phyloP scores from a whole-genome alignment of 1,140 invertebrate genomes.

The Macrotrachela quadricornifera region DNA sequence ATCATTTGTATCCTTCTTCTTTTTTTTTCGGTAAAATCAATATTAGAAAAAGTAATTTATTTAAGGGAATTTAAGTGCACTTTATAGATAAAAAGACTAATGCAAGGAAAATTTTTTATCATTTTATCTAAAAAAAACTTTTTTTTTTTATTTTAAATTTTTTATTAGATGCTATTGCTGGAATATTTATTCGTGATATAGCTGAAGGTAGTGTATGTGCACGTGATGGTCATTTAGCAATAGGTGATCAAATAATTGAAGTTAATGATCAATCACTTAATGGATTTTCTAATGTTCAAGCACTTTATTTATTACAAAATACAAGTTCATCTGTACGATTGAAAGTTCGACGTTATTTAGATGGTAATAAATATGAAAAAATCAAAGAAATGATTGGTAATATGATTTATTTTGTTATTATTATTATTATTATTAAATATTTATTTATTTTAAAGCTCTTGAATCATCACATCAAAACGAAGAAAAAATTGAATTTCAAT shows the following conservation, averaged over 20 bases:
- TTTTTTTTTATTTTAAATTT: constrained; percentile 9
- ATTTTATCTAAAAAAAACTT: too few relatives aligned
- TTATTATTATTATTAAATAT: too few relatives aligned
- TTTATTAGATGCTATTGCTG: constrained; percentile 57
- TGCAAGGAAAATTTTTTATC: too few relatives aligned
- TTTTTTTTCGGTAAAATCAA: too few relatives aligned
- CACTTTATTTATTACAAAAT: constrained; percentile 65
- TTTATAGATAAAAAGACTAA: too few relatives aligned
- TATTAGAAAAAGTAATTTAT: too few relatives aligned
- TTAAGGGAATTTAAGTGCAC: too few relatives aligned
- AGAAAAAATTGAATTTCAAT: background rate
- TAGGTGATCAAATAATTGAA: constrained; percentile 68
- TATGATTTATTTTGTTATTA: constrained; percentile 33
- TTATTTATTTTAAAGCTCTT: constrained; percentile 31
- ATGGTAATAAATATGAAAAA: constrained; percentile 81
- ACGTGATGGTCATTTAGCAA: constrained; percentile 61
- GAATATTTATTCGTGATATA: constrained; percentile 62
- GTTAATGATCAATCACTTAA: constrained; percentile 55
- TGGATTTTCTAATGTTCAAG: constrained; percentile 57
- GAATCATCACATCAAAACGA: constrained; percentile 48
- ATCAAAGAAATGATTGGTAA: constrained; percentile 40
- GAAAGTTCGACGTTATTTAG: constrained; percentile 67
- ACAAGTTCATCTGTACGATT: constrained; percentile 54
- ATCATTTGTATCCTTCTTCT: too few relatives aligned
- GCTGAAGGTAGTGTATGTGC: constrained; percentile 59